Conservation (phyloP, 2,797 vertebrate species). For the Myripristis jacobus region DNA sequence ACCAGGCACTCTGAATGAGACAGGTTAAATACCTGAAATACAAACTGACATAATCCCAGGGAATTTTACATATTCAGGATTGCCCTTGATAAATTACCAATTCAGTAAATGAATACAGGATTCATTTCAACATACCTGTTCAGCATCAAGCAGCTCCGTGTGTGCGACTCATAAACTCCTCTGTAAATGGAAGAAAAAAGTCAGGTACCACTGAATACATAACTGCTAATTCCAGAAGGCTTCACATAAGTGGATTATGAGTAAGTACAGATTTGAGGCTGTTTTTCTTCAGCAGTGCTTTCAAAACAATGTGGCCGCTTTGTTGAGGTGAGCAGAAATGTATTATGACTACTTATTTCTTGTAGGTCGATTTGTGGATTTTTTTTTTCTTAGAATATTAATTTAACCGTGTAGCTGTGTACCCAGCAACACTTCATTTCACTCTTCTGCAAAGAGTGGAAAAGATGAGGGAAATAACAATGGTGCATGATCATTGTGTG, state of each 20-base stretch:
- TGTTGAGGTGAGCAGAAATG: conserved; percentile 7
- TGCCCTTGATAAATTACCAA: background rate
- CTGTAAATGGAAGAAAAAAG: conserved; percentile 9
- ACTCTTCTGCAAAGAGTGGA: no score
- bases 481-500: no score
- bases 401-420: no score
- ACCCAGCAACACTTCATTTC: no score
- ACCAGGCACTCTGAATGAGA: background rate
- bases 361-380: background rate
- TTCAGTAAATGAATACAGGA: background rate
- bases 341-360: background rate
- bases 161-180: background rate
- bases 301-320: conserved; percentile 20
- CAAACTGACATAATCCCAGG: no score
- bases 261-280: conserved; percentile 26
- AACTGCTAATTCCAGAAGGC: conserved; percentile 20
- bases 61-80: background rate
- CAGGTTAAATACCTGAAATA: no score
- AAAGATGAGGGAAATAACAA: no score
- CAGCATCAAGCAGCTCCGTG: conserved; percentile 1
- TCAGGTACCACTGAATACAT: background rate
- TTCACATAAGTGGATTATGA: conserved; percentile 44
- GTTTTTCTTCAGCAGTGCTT: conserved; percentile 11
- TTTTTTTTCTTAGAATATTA: background rate
- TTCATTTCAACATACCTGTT: conserved; percentile 42